Base-by-base conservation (phyloP, 2,888 invertebrate genomes). In the Oeneis ivallda region DNA sequence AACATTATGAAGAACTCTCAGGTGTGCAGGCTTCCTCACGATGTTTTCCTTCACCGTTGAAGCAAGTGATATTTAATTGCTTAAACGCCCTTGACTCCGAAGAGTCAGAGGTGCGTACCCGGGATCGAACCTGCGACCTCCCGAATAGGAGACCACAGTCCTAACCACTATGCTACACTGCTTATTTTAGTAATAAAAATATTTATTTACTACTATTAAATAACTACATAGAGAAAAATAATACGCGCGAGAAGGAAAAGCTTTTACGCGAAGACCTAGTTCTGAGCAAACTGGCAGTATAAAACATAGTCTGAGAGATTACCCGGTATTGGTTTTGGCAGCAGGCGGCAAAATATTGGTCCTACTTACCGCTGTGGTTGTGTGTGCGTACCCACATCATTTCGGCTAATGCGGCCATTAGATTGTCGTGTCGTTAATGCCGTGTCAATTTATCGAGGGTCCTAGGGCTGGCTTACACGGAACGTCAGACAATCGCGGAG, bases 401-500 rank as follows among this genome's bases (percentile, higher is more conserved):
- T 49, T 13, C 37, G 47, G 19, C 60, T 60, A 60, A 60, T 60
- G 34, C 60, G 19, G 37, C 60, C 60, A 60, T 60, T 60, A 60
- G 45, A 49, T 59, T 47, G 49, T 50, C 60, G 49, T 37, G 49
- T 49, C 15, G 56, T 56, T 56, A 56, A 56, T 60, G 49, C 49
- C 60, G 9, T 60, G 60, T 49, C 60, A 50, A 60, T 60, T 60
- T 60, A 60, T 47, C n/a, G 60, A 49, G 60, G 60, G 39, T 10
- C 1, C 56, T n/a, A 6, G 26, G 32, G 58, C n/a, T 45, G 17
- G 13, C 19, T 57, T 39, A 37, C 39, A 6, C 8, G 17, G 34
- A 15, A 17, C 8, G 17, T 47, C 17, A 47, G 13, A 47, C 17
- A 17, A 47, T 17, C 45, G 8, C 45, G 5, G 8, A 45, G 8